Percentiles rank a stretch among this genome's conserved stretches.
These are phyloP conservation scores for Psittacula echo DNA, from an alignment of 2,797 vertebrate genomes.

Conservation along the genomic window DNA sequence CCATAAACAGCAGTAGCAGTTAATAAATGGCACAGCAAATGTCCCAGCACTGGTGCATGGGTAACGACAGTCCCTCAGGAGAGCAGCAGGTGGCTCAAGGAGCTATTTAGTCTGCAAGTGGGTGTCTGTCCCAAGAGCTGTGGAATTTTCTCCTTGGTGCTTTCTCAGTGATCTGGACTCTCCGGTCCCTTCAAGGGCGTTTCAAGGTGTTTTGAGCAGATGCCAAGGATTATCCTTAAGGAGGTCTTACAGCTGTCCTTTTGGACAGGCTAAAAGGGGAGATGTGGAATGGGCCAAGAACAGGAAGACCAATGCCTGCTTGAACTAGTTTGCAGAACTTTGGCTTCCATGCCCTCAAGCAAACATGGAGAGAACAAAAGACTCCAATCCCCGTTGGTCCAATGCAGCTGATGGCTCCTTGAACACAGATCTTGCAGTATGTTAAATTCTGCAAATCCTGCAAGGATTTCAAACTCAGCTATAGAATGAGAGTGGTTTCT, in stretches of 20 bases:
- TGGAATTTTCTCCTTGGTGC: background rate
- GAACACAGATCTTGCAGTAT: background rate
- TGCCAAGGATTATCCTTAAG: background rate
- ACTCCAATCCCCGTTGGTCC: background rate
- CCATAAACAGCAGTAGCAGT: background rate
- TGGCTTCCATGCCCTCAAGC: rapidly evolving
- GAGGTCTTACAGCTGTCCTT: background rate
- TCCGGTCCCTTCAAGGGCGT: background rate
- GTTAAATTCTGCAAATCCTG: background rate
- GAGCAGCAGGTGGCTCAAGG: background rate
- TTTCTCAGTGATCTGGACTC: background rate
- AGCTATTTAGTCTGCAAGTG: background rate
- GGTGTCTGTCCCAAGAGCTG: background rate
- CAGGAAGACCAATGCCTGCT: background rate
- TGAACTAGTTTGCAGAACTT: background rate
- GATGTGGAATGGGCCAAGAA: background rate
- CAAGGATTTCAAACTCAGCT: background rate
- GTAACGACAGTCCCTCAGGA: background rate
- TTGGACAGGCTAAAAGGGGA: background rate
- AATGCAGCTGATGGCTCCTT: background rate
- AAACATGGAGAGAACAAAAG: background rate
- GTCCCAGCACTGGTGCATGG: rapidly evolving
- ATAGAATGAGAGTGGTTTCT: background rate
- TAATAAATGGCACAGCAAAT: background rate
- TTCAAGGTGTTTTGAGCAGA: background rate